Evolutionary conservation across 2,113 vertebrate species (phyloP).

Genomic region (Cercocebus atys): DNA sequence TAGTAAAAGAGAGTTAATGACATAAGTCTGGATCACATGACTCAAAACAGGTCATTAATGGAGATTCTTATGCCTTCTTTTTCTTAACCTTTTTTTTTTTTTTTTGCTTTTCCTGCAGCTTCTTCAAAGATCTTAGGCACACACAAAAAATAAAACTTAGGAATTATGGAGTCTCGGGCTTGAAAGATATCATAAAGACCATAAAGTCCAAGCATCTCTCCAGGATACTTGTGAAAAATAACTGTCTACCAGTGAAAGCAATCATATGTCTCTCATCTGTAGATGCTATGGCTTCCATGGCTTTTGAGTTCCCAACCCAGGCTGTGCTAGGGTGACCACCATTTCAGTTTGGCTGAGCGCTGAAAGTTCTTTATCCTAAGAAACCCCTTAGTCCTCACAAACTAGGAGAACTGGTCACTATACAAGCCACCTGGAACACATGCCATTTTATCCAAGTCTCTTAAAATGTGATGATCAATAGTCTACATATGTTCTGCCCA

Average conservation of each 20-base stretch:
- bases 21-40: neutral
- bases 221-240: neutral
- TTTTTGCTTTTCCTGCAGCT: neutral
- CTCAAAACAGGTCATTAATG: neutral
- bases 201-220: neutral
- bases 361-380: neutral
- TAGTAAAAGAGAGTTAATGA: neutral
- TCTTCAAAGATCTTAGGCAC: neutral
- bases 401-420: neutral
- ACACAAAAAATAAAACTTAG: conserved; percentile 21
- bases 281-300: neutral
- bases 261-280: neutral
- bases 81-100: neutral
- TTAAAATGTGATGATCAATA: neutral
- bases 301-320: neutral
- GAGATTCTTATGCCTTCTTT: neutral
- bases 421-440: neutral
- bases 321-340: neutral
- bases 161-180: neutral
- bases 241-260: neutral
- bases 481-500: neutral
- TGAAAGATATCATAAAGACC: neutral
- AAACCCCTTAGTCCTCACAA: neutral
- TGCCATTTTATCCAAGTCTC: neutral
- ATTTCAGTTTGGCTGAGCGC: neutral